phyloP scores from a whole-genome alignment of 2,888 invertebrate genomes.

The Scaptomyza cyrtandrae region DNA sequence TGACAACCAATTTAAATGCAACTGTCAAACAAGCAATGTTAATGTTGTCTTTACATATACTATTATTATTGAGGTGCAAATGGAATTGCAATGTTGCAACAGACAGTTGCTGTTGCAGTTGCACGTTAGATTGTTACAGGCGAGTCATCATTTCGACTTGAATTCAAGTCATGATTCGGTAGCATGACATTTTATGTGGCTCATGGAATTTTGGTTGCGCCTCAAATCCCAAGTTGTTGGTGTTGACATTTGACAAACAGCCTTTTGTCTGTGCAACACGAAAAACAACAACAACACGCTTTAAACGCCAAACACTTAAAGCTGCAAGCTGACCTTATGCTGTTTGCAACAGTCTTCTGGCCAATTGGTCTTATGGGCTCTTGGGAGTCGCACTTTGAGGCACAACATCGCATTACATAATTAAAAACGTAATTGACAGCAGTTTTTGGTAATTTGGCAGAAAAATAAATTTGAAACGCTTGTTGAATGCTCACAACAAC shows the following conservation, averaged over 20 bases:
- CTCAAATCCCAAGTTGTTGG: not conserved
- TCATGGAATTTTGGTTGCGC: slow-evolving; percentile 33
- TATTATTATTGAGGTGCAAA: slow-evolving; percentile 14
- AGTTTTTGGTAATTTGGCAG: slow-evolving; percentile 30
- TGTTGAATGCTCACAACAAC: slow-evolving; percentile 53
- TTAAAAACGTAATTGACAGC: slow-evolving; percentile 60
- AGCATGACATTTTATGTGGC: slow-evolving; percentile 65
- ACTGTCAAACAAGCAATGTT: slow-evolving; percentile 53
- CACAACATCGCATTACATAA: slow-evolving; percentile 46
- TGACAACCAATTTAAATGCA: slow-evolving; percentile 53
- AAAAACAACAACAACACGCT: slow-evolving; percentile 13
- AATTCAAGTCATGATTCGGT: slow-evolving; percentile 27
- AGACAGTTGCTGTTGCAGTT: not conserved
- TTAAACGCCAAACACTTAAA: slow-evolving; percentile 33
- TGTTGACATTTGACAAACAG: slow-evolving; percentile 40
- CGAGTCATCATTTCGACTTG: no score
- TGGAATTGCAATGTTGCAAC: slow-evolving; percentile 34
- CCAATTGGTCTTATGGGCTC: slow-evolving; percentile 21
- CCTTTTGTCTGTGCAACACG: slow-evolving; percentile 15
- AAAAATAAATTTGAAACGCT: slow-evolving; percentile 45
- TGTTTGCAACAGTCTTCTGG: slow-evolving; percentile 1
- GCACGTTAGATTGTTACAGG: not conserved
- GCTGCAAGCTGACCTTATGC: slow-evolving; percentile 40
- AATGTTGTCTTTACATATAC: not conserved
- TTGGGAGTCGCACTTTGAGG: slow-evolving; percentile 12